Evolutionary conservation across 2,888 invertebrate genomes (phyloP).

Genomic region (Malthinus flaveolus): DNA sequence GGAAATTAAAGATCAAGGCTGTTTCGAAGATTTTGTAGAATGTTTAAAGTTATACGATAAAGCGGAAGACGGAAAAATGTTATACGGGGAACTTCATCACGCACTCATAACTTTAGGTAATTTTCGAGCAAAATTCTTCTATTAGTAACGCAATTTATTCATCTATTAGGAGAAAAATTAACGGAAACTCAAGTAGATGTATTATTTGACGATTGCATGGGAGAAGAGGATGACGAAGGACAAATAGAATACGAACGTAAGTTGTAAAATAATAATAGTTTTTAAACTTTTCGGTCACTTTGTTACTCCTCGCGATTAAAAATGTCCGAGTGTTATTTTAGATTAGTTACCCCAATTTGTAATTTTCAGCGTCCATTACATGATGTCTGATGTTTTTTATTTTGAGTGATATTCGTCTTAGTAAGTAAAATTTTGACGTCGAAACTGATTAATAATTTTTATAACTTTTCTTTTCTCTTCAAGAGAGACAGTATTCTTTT

Average conservation of each 20-base stretch:
- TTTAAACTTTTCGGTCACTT: not conserved
- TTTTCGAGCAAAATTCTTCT: slow-evolving; percentile 30
- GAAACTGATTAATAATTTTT: not conserved
- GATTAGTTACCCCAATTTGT: slow-evolving; percentile 5
- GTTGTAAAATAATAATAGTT: slow-evolving; percentile 53
- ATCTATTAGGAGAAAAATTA: slow-evolving; percentile 75
- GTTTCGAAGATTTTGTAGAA: slow-evolving; percentile 98
- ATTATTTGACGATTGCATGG: slow-evolving; percentile 84
- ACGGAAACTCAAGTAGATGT: slow-evolving; percentile 76
- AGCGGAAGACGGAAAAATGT: slow-evolving; percentile 93
- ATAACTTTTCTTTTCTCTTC: not conserved
- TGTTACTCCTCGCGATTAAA: not conserved
- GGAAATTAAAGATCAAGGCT: slow-evolving; percentile 89
- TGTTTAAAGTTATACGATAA: slow-evolving; percentile 99
- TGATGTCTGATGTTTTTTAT: slow-evolving; percentile 5
- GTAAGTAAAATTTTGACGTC: slow-evolving; percentile 3
- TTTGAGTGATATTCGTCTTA: slow-evolving; percentile 1
- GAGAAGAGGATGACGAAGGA: slow-evolving; percentile 91
- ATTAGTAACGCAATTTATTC: not conserved
- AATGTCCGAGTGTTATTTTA: not conserved
- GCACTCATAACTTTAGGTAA: slow-evolving; percentile 89
- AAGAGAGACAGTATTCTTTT: not conserved
- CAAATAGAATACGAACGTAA: slow-evolving; percentile 91
- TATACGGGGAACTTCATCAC: slow-evolving; percentile 93
- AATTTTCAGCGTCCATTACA: slow-evolving; percentile 11